phyloP scores from a whole-genome alignment of 2,888 invertebrate species.

The Disparrhopalites patrizii region DNA sequence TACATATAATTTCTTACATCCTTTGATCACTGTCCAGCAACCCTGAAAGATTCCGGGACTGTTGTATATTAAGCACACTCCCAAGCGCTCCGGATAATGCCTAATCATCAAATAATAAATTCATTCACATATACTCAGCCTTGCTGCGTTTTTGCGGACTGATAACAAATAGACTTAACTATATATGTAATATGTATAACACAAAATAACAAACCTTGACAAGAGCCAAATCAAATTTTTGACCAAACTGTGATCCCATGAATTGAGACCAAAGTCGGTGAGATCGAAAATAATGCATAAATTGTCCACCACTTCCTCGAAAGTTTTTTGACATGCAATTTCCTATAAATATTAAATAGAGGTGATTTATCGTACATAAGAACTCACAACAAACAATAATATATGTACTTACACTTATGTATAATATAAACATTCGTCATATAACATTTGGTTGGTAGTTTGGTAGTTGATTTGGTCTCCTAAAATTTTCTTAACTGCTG shows the following conservation, averaged over 20 bases:
- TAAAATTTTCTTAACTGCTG: too few relatives aligned
- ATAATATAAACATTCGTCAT: too few relatives aligned
- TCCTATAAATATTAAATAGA: conserved; percentile 57
- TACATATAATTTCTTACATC: conserved; percentile 53
- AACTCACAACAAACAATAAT: too few relatives aligned
- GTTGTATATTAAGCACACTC: conserved; percentile 70
- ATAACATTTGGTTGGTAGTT: too few relatives aligned
- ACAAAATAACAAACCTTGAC: too few relatives aligned
- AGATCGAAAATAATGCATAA: conserved; percentile 75
- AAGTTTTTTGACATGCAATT: conserved; percentile 70
- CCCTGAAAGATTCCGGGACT: conserved; percentile 61
- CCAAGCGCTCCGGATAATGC: conserved; percentile 74
- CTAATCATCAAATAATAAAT: conserved; percentile 50
- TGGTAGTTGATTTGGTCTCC: too few relatives aligned
- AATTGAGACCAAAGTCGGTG: conserved; percentile 65
- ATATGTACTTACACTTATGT: too few relatives aligned
- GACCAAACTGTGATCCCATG: conserved; percentile 76
- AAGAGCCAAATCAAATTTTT: conserved; percentile 63
- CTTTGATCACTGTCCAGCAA: conserved; percentile 72
- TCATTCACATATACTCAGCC: too few relatives aligned
- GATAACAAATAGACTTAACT: too few relatives aligned
- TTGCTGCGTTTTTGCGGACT: too few relatives aligned
- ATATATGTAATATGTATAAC: too few relatives aligned
- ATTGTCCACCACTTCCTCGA: conserved; percentile 74
- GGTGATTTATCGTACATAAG: too few relatives aligned